Percentiles rank a stretch among this genome's conserved stretches.
These are phyloP conservation scores for Scomberomorus guttatus DNA, from an alignment of 2,797 vertebrate species.

Conservation along the genomic window DNA sequence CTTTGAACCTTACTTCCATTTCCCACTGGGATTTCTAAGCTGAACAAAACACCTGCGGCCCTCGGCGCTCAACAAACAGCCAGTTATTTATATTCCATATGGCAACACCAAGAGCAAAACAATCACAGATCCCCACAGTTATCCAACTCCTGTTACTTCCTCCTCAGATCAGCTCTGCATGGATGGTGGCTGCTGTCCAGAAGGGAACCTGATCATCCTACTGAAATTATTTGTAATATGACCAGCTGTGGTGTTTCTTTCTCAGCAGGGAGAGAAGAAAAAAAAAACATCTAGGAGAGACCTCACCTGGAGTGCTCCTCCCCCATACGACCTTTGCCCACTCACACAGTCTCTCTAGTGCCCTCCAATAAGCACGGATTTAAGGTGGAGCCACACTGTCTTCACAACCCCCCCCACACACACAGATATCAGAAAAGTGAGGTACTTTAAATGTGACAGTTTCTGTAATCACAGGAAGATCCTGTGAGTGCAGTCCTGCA, in stretches of 20 bases:
- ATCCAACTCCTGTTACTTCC: slow-evolving; percentile 36
- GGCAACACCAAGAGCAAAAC: slow-evolving; percentile 38
- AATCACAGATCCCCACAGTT: slow-evolving; percentile 42
- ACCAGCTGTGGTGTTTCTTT: slow-evolving; percentile 42
- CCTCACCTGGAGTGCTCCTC: slow-evolving; percentile 82
- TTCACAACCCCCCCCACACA: neutral
- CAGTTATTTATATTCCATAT: slow-evolving; percentile 56
- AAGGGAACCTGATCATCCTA: slow-evolving; percentile 55
- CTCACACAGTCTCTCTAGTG: slow-evolving; percentile 55
- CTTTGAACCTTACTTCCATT: slow-evolving; percentile 89
- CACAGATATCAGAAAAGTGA: neutral
- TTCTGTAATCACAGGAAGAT: neutral
- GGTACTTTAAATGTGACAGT: slow-evolving; percentile 27
- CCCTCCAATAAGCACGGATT: slow-evolving; percentile 60
- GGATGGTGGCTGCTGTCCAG: slow-evolving; percentile 24
- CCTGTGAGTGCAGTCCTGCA: neutral
- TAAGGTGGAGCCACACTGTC: slow-evolving; percentile 69
- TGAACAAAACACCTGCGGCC: slow-evolving; percentile 74
- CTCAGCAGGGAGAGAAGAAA: slow-evolving; percentile 20
- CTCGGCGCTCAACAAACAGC: slow-evolving; percentile 47
- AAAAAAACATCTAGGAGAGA: slow-evolving; percentile 54
- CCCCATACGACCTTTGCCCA: slow-evolving; percentile 75
- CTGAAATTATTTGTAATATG: slow-evolving; percentile 56
- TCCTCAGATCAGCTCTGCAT: slow-evolving; percentile 14
- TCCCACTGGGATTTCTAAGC: slow-evolving; percentile 57